A percentile compares a stretch with the other conserved stretches of the same genome.
Evolutionary conservation across 2,888 invertebrate genomes (phyloP).

Genomic region (Agrotis segetum): DNA sequence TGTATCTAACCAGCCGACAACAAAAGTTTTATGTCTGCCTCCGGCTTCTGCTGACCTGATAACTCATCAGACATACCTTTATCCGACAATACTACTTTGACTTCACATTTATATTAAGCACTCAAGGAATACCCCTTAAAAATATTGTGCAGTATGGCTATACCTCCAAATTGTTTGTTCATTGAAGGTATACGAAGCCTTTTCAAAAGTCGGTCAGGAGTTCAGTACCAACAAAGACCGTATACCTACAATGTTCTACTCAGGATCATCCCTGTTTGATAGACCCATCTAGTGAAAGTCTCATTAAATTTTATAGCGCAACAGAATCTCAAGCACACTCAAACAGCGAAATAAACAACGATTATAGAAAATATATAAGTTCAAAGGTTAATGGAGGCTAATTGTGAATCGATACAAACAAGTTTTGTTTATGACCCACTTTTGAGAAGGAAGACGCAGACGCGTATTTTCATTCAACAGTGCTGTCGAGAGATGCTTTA

Average conservation of each 20-base stretch:
- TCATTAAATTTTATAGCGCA: slow-evolving; percentile 49
- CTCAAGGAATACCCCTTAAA: neutral
- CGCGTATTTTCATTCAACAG: slow-evolving; percentile 37
- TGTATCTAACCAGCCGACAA: slow-evolving; percentile 30
- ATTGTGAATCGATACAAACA: slow-evolving; percentile 59
- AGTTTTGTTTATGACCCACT: slow-evolving; percentile 53
- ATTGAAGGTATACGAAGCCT: too few relatives aligned
- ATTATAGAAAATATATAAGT: slow-evolving; percentile 36
- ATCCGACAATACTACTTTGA: neutral
- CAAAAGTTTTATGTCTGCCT: slow-evolving; percentile 32
- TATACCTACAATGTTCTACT: neutral
- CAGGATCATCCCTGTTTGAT: neutral
- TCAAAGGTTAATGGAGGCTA: slow-evolving; percentile 63
- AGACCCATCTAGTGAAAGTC: slow-evolving; percentile 51
- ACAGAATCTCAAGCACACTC: slow-evolving; percentile 43
- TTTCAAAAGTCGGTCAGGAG: neutral
- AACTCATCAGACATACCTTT: slow-evolving; percentile 9
- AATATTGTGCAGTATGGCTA: neutral
- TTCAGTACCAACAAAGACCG: neutral
- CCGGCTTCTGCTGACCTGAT: slow-evolving; percentile 33
- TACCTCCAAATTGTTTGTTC: too few relatives aligned
- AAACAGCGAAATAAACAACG: slow-evolving; percentile 41
- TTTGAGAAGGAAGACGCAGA: slow-evolving; percentile 28
- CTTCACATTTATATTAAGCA: slow-evolving; percentile 5
- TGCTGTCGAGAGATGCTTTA: neutral